phyloP scores from a whole-genome alignment of 2,113 vertebrate species.

The Calidris pygmaea region DNA sequence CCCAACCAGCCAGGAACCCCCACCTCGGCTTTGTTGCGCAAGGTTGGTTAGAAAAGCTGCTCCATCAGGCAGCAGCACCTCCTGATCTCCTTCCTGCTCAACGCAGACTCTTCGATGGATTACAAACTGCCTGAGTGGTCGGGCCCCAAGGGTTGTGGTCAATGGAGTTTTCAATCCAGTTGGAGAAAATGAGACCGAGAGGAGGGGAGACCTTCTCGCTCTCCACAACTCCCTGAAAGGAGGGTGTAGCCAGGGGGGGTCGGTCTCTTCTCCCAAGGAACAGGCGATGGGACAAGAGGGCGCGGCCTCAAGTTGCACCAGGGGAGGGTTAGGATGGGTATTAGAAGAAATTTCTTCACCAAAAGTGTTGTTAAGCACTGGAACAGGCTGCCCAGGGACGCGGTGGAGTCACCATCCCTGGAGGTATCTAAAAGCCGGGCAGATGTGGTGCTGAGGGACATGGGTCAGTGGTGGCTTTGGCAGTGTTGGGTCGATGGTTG shows the following conservation, averaged over 20 bases:
- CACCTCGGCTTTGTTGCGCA: rapidly evolving
- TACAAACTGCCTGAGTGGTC: not conserved
- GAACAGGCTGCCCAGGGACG: not conserved
- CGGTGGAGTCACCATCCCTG: not conserved
- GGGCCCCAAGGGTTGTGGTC: not conserved
- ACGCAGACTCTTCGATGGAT: not conserved
- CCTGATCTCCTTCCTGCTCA: not conserved
- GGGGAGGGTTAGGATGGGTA: not conserved
- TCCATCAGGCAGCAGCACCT: rapidly evolving
- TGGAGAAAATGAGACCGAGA: not conserved
- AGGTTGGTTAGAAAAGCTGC: not conserved
- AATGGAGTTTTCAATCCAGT: not conserved
- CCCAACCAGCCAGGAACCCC: not conserved
- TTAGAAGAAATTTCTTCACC: not conserved
- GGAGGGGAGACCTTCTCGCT: not conserved
- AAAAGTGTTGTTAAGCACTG: not conserved
- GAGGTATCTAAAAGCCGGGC: not conserved
- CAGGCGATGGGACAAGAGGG: not conserved
- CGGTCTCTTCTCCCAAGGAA: not conserved
- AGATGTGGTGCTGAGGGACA: not conserved
- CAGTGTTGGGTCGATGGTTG: not conserved
- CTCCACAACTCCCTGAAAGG: not conserved
- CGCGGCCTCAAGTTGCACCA: not conserved
- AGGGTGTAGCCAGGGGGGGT: not conserved
- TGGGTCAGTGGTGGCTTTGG: not conserved